Base-by-base conservation (phyloP, 2,113 vertebrate genomes). In the Riparia riparia region DNA sequence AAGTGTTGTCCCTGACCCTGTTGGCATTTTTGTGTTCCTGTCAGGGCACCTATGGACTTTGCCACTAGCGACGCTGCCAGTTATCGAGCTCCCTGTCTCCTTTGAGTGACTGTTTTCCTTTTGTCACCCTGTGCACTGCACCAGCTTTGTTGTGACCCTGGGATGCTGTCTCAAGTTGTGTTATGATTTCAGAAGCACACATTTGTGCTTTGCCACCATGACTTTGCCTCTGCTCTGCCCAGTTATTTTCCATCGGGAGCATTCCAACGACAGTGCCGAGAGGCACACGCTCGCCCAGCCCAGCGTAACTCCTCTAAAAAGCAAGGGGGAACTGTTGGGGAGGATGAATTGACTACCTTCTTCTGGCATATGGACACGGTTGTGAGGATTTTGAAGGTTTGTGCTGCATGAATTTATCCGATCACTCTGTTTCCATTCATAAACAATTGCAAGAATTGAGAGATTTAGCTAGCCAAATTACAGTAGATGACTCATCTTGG, bases 61-160 rank as follows among this genome's bases (percentile, higher is more conserved):
- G 24, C 39, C 0, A 0, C 47, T 31, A 34, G 54, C 0, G 1
- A 6, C 32, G 14, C 31, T 26, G 37, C 10, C 79, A 57, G 21
- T 83, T 50, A 54, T 0, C 0, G 1, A 73, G 39, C 20, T 41
- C 24, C 8, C 8, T 10, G 28, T 42, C 22, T 58, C 37, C 13
- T 83, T 92, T 49, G 3, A 50, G 45, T 19, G 57, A 41, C 1
- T 42, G 6, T 19, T 65, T 73, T 41, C 1, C 20, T 74, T 63
- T 41, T 47, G 70, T 45, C 50, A 60, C n/a, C 69, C 34, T 39
- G 44, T 26, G 80, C 70, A 44, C 18, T 49, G 22, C 17, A 83
- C 54, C 34, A 78, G 91, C 77, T 85, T 60, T 41, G 44, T 28
- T 51, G 64, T 28, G 70, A 29, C 22, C 25, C 61, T 60, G 49